Conservation (phyloP, 30 jellyfish, hydroid and myxozoan species). For the Phacellophora camtschatica region DNA sequence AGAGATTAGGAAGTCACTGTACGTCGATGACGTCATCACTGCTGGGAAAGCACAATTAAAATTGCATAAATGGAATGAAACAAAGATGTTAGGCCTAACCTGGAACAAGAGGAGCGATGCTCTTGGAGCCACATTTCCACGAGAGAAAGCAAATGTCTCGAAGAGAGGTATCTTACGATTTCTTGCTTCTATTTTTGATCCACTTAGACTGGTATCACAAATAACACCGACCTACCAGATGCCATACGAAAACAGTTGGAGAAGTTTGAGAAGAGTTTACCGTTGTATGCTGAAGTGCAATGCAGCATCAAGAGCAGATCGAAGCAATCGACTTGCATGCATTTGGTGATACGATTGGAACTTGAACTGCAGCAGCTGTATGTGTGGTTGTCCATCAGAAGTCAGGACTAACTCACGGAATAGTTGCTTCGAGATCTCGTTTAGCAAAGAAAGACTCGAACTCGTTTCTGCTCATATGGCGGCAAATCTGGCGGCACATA, state of each 20-base stretch:
- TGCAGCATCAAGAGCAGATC: not conserved
- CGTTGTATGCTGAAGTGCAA: not conserved
- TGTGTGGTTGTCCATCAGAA: not conserved
- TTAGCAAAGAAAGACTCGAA: slow-evolving; percentile 41
- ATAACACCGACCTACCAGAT: not conserved
- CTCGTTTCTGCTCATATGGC: slow-evolving; percentile 67
- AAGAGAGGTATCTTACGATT: no score
- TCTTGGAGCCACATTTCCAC: no score
- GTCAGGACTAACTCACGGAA: slow-evolving; percentile 5
- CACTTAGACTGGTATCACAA: no score
- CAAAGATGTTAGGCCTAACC: no score
- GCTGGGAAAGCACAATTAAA: no score
- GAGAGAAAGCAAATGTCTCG: no score
- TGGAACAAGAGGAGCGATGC: no score
- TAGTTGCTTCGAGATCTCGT: slow-evolving; percentile 45
- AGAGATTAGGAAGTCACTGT: no score
- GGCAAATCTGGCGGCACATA: slow-evolving; percentile 20
- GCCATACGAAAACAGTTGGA: not conserved
- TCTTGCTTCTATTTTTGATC: no score
- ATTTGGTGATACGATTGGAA: not conserved
- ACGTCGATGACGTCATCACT: no score
- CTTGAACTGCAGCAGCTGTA: not conserved
- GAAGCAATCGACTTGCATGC: not conserved
- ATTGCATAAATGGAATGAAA: no score
- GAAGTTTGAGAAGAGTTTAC: not conserved